Evolutionary conservation across 2,113 vertebrate species (phyloP).

Genomic region (Myotis brandtii): DNA sequence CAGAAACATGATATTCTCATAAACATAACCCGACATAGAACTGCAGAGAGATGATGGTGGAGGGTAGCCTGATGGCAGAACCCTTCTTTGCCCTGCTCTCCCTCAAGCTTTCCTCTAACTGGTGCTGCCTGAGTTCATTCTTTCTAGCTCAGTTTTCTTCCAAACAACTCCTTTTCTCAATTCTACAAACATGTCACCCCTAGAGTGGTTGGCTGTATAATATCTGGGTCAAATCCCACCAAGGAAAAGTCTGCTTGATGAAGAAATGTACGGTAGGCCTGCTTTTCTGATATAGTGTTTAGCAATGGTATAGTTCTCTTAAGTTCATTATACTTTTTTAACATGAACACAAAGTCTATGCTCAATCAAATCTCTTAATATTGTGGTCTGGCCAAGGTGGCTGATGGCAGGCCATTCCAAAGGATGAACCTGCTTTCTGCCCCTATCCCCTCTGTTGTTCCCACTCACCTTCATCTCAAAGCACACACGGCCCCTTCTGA

Average conservation of each 20-base stretch:
- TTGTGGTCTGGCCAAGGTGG: background rate
- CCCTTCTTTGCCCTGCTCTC: background rate
- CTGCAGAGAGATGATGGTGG: background rate
- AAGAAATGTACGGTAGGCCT: background rate
- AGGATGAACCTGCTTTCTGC: background rate
- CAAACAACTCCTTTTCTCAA: background rate
- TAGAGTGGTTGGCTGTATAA: background rate
- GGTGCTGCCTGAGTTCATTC: background rate
- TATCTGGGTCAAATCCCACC: background rate
- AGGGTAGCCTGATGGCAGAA: background rate
- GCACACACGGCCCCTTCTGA: conserved; percentile 89
- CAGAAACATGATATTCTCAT: background rate
- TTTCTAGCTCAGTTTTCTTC: background rate
- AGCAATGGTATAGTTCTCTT: background rate
- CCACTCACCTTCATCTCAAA: conserved; percentile 93
- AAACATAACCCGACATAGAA: background rate
- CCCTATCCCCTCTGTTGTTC: background rate
- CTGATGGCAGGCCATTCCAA: background rate
- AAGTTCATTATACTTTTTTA: background rate
- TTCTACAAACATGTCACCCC: background rate
- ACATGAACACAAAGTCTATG: background rate
- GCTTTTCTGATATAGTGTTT: background rate
- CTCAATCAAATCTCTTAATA: background rate
- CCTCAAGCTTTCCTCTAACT: background rate
- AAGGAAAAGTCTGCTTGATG: background rate